Percentiles rank a stretch among this genome's conserved stretches.
These are phyloP conservation scores for Pycnomerus fuliginosus DNA, from an alignment of 2,888 invertebrate genomes.

Conservation along the genomic window DNA sequence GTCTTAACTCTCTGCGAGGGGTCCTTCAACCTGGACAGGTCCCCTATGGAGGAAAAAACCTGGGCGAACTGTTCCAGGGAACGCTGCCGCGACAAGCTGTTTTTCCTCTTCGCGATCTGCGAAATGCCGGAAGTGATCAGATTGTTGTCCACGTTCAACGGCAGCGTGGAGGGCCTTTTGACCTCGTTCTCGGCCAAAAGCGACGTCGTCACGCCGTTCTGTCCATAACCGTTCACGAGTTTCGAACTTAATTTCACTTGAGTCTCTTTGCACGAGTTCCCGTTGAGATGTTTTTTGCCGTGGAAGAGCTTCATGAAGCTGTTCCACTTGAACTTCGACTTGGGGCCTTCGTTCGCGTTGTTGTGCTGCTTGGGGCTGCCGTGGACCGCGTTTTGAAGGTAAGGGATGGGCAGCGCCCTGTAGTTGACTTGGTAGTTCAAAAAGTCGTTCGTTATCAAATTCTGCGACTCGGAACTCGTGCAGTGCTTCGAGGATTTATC, in stretches of 20 bases:
- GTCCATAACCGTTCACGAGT: constrained; percentile 54
- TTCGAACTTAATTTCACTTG: constrained; percentile 60
- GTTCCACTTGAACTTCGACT: constrained; percentile 54
- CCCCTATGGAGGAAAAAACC: constrained; percentile 69
- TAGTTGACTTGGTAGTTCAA: constrained; percentile 51
- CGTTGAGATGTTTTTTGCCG: constrained; percentile 33
- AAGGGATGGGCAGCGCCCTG: constrained; percentile 65
- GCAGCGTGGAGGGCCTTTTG: constrained; percentile 53
- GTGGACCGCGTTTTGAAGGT: constrained; percentile 73
- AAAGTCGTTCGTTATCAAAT: constrained; percentile 56
- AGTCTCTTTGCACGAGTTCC: constrained; percentile 50
- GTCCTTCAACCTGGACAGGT: constrained; percentile 67
- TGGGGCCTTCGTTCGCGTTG: constrained; percentile 40
- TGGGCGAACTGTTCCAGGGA: constrained; percentile 76
- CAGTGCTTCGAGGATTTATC: constrained; percentile 66
- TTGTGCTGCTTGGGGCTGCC: constrained; percentile 51
- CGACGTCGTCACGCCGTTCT: constrained; percentile 55
- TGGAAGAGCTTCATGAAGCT: constrained; percentile 55
- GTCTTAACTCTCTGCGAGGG: constrained; percentile 78
- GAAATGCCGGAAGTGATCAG: constrained; percentile 45
- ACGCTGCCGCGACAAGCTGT: constrained; percentile 60
- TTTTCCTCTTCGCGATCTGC: constrained; percentile 49
- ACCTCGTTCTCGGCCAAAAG: constrained; percentile 43
- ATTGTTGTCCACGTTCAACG: constrained; percentile 44
- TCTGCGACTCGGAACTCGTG: constrained; percentile 53